A percentile compares a stretch with the other conserved stretches of the same genome.
These are phyloP conservation scores for Pedicia rivosa DNA, from an alignment of 2,888 invertebrate species.

Conservation along the genomic window DNA sequence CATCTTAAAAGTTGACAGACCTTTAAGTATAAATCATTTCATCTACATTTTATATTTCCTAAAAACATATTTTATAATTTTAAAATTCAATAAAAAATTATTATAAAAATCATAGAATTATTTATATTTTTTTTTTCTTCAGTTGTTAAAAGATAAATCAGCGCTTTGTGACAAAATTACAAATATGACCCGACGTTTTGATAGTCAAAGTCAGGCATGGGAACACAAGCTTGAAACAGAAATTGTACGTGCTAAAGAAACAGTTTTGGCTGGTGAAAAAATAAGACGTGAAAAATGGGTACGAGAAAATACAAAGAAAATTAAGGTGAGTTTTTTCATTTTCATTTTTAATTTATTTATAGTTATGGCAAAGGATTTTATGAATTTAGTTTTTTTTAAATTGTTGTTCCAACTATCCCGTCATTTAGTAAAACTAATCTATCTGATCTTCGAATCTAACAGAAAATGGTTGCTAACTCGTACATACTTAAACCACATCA, in stretches of 20 bases:
- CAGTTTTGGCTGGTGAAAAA: conserved; percentile 62
- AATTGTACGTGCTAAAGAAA: conserved; percentile 55
- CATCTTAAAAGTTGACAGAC: no score
- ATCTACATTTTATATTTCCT: no score
- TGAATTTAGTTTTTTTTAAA: neutral
- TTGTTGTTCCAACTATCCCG: no score
- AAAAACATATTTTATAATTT: no score
- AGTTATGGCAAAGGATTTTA: neutral
- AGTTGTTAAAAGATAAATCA: conserved; percentile 65
- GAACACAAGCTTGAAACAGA: conserved; percentile 64
- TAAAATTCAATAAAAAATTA: no score
- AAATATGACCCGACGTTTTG: conserved; percentile 26
- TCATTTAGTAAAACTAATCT: no score
- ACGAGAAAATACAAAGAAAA: conserved; percentile 68
- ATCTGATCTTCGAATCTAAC: no score
- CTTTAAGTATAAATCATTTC: no score
- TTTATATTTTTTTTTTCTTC: conserved; percentile 10
- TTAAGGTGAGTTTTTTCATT: conserved; percentile 40
- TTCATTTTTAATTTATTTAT: neutral
- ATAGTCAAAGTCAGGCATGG: conserved; percentile 41
- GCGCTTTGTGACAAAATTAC: conserved; percentile 45
- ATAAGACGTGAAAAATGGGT: conserved; percentile 62
- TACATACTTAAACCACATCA: no score
- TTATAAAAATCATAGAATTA: neutral
- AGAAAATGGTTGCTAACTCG: no score